Conservation (phyloP, 2,797 vertebrate species). For the Decapterus maruadsi region DNA sequence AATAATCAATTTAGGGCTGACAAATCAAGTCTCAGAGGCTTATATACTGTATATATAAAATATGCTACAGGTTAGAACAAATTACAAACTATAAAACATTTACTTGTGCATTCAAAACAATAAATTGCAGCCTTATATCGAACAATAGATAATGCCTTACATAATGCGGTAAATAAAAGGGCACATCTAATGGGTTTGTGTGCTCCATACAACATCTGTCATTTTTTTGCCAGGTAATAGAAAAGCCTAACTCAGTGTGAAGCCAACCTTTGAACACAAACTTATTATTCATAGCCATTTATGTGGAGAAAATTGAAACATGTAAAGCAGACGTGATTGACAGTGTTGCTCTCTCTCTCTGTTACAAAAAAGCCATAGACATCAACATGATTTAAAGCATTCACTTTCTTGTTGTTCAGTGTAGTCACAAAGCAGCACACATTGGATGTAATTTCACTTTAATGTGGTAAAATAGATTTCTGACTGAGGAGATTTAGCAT, state of each 20-base stretch:
- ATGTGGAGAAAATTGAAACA: constrained; percentile 37
- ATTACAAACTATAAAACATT: background rate
- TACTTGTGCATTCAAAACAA: background rate
- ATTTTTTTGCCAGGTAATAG: constrained; percentile 19
- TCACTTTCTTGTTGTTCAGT: constrained; percentile 21
- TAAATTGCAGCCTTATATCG: background rate
- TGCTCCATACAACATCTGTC: background rate
- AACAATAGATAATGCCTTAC: background rate
- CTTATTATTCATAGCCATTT: background rate
- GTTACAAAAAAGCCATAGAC: constrained; percentile 13
- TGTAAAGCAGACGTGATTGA: constrained; percentile 15
- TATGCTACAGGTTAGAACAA: background rate
- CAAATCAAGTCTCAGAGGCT: background rate
- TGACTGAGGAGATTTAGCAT: constrained; percentile 30
- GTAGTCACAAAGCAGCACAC: constrained; percentile 22
- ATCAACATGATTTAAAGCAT: constrained; percentile 27
- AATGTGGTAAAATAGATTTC: constrained; percentile 43
- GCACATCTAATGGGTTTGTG: background rate
- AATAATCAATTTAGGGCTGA: background rate
- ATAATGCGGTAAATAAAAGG: background rate
- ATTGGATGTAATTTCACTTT: constrained; percentile 39
- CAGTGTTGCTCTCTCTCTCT: constrained; percentile 1
- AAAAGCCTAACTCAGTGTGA: constrained; percentile 5
- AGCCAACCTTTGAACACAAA: constrained; percentile 14
- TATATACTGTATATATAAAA: background rate